Percentiles rank a stretch among this genome's conserved stretches.
Conservation (phyloP, 2,888 invertebrate species). For the Apocheima hispidaria region DNA sequence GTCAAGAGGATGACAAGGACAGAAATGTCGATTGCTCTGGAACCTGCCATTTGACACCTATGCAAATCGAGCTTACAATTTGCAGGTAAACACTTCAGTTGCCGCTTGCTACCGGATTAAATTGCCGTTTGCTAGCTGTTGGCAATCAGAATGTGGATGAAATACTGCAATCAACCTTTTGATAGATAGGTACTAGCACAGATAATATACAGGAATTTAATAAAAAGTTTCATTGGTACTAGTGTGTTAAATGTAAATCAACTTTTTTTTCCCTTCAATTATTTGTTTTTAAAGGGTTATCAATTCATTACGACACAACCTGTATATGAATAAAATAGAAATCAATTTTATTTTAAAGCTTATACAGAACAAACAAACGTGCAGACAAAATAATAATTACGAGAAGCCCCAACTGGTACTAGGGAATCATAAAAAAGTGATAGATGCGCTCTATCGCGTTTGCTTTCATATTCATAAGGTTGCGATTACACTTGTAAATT, state of each 20-base stretch:
- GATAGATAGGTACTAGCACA: neutral
- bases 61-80: conserved; percentile 6
- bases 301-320: too few species aligned
- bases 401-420: neutral
- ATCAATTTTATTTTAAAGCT: too few species aligned
- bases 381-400: neutral
- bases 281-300: too few species aligned
- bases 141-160: neutral
- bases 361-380: neutral
- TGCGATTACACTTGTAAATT: conserved; percentile 48
- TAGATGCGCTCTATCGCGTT: conserved; percentile 8
- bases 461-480: conserved; percentile 46
- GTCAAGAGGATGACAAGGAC: neutral
- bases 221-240: too few species aligned
- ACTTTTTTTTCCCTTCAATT: too few species aligned
- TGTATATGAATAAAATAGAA: too few species aligned
- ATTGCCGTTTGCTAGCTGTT: neutral
- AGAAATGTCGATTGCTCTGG: neutral
- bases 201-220: too few species aligned
- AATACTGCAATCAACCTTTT: neutral
- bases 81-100: conserved; percentile 11
- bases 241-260: too few species aligned
- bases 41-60: neutral
- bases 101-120: neutral
- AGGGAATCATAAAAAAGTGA: conserved; percentile 5